Conservation (phyloP, 2,113 vertebrate genomes). For the Calyptommatus sinebrachiatus region DNA sequence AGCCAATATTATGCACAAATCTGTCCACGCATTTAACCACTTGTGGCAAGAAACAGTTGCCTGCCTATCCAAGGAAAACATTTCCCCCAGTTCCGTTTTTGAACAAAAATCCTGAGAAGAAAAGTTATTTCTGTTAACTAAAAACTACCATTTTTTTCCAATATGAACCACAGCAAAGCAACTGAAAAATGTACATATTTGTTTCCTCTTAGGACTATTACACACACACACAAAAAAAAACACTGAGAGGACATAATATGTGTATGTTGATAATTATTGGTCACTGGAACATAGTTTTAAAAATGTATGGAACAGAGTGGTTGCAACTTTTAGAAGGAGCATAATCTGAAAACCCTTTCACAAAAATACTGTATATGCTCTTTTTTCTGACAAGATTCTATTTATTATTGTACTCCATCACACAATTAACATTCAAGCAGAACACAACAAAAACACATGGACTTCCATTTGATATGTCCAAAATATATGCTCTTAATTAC, state of each 20-base stretch:
- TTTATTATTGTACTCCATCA: no score
- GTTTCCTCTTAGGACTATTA: background rate
- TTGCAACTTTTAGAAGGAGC: background rate
- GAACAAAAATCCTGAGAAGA: background rate
- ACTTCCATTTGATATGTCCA: no score
- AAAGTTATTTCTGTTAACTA: conserved; percentile 2
- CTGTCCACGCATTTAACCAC: conserved; percentile 14
- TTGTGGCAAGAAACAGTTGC: conserved; percentile 5
- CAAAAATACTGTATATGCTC: no score
- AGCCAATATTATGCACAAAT: conserved; percentile 22
- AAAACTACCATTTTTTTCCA: conserved; percentile 1
- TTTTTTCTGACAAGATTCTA: no score
- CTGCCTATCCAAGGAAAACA: conserved; percentile 11
- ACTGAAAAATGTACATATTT: background rate
- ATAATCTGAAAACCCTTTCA: background rate
- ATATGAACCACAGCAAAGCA: background rate
- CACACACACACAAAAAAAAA: background rate
- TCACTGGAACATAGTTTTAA: background rate
- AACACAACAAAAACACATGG: no score
- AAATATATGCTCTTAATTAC: background rate
- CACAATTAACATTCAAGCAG: no score
- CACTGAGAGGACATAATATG: background rate
- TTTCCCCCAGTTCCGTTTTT: background rate
- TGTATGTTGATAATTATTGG: background rate
- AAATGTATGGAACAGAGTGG: background rate